Evolutionary conservation across 1,140 invertebrate genomes (phyloP).

Genomic region (Atta texana): DNA sequence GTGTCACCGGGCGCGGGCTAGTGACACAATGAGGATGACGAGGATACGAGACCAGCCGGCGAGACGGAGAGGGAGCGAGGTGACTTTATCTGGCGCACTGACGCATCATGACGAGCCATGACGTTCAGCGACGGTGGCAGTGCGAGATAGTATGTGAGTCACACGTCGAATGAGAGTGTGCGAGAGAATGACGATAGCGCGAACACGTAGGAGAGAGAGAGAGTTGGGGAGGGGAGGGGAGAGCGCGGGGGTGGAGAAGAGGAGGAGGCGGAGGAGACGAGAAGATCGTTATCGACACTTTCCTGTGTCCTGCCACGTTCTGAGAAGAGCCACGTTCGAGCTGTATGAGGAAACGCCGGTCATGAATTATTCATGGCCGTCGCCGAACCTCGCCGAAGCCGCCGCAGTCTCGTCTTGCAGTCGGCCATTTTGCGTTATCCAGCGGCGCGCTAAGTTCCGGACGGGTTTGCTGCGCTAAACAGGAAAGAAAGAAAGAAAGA

Average conservation of each 20-base stretch:
- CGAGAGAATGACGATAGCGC: constrained; percentile 36
- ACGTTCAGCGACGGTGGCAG: constrained; percentile 50
- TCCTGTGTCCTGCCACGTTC: constrained; percentile 86
- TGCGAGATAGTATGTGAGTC: constrained; percentile 71
- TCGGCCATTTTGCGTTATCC: constrained; percentile 54
- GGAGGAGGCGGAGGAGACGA: constrained; percentile 46
- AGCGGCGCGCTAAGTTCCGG: constrained; percentile 48
- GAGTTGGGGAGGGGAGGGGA: background rate
- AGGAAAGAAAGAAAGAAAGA: background rate
- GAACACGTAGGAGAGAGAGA: background rate
- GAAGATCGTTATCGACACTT: constrained; percentile 84
- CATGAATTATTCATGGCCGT: constrained; percentile 86
- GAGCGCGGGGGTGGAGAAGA: constrained; percentile 33
- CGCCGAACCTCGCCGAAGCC: constrained; percentile 79
- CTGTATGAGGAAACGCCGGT: constrained; percentile 84
- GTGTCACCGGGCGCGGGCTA: constrained; percentile 64
- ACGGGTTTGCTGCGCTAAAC: constrained; percentile 20
- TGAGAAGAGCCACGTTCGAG: constrained; percentile 83
- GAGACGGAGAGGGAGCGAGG: constrained; percentile 56
- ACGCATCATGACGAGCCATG: constrained; percentile 76
- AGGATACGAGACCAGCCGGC: constrained; percentile 61
- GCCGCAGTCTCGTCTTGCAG: constrained; percentile 26
- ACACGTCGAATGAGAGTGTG: constrained; percentile 61
- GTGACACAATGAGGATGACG: constrained; percentile 73
- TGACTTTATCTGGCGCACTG: constrained; percentile 78